These are phyloP conservation scores for Steatornis caripensis DNA, from an alignment of 2,113 vertebrate species.

Conservation along the genomic window DNA sequence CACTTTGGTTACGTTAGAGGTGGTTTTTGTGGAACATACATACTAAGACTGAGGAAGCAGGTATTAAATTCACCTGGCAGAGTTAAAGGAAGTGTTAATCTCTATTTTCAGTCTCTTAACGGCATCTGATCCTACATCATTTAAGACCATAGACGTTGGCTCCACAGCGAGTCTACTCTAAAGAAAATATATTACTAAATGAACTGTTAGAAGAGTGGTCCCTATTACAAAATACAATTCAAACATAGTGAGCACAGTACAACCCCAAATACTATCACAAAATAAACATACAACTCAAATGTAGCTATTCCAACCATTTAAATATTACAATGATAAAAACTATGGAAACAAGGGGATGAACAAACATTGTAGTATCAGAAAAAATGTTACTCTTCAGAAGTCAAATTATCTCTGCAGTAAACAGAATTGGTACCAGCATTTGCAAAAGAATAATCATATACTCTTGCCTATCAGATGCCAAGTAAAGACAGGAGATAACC, in stretches of 20 bases:
- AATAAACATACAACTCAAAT: neutral
- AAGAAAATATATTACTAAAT: neutral
- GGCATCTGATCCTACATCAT: neutral
- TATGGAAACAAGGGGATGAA: neutral
- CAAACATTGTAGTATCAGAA: neutral
- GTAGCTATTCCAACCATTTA: neutral
- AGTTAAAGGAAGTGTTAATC: neutral
- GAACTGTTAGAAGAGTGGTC: neutral
- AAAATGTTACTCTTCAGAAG: neutral
- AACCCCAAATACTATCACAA: neutral
- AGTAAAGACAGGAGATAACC: neutral
- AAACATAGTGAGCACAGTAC: neutral
- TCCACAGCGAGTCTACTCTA: neutral
- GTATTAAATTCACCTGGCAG: neutral
- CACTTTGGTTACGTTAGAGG: neutral
- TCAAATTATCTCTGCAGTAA: neutral
- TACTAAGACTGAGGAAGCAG: neutral
- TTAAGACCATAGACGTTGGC: rapidly evolving
- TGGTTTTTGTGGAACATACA: neutral
- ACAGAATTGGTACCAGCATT: neutral
- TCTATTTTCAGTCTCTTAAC: neutral
- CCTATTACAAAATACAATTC: neutral
- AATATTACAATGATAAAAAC: neutral
- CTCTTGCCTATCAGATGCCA: neutral
- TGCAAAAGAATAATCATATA: neutral